phyloP scores from a whole-genome alignment of 2,888 invertebrate genomes.

The Anodontia alba region DNA sequence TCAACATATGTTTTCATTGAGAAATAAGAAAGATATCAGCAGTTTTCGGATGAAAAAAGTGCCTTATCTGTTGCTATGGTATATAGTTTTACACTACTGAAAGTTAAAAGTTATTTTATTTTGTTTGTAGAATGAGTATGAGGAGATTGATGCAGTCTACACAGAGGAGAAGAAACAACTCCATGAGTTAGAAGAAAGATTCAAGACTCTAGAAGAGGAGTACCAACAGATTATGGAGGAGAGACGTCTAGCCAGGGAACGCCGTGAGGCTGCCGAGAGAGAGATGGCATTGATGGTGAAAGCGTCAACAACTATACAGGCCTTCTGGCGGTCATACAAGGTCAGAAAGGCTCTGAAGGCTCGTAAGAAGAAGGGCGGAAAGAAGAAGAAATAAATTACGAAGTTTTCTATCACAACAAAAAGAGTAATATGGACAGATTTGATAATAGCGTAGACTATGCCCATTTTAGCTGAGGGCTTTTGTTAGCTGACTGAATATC shows the following conservation, averaged over 20 bases:
- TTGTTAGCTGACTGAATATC: no score
- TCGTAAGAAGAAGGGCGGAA: constrained; percentile 83
- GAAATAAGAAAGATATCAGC: no score
- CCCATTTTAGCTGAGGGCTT: no score
- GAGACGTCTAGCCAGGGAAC: constrained; percentile 81
- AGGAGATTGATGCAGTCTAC: constrained; percentile 84
- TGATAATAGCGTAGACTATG: no score
- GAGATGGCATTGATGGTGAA: constrained; percentile 82
- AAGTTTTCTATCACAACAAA: no score
- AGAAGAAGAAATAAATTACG: constrained; percentile 70
- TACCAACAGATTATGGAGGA: constrained; percentile 84
- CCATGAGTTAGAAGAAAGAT: constrained; percentile 84
- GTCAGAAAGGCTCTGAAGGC: constrained; percentile 84
- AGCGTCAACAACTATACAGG: constrained; percentile 84
- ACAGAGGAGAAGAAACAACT: constrained; percentile 85
- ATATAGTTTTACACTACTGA: no score
- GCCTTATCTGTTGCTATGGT: no score
- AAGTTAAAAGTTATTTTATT: no score
- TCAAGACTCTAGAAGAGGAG: constrained; percentile 83
- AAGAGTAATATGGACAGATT: no score
- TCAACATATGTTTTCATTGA: no score
- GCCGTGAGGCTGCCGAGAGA: constrained; percentile 82
- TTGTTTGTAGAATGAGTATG: constrained; percentile 81
- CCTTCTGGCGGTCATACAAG: constrained; percentile 85
- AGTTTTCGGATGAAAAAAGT: no score